Percentiles rank a stretch among this genome's conserved stretches.
These are phyloP conservation scores for Pristiophorus japonicus DNA, from an alignment of 2,113 vertebrate species.

Conservation along the genomic window DNA sequence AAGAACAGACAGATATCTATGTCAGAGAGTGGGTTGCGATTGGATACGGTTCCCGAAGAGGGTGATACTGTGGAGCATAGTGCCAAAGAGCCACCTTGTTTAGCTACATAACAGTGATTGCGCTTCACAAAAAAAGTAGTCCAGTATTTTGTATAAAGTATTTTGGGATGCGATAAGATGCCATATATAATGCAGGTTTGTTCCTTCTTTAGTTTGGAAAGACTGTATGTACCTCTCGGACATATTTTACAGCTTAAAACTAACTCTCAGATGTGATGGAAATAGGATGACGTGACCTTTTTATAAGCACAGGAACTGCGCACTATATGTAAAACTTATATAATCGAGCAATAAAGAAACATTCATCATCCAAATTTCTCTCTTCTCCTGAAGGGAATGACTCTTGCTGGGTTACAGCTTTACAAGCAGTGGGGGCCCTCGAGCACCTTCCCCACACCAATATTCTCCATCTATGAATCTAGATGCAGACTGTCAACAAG, in stretches of 20 bases:
- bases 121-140: not conserved
- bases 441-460: not conserved
- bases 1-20: not conserved
- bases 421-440: too few relatives aligned
- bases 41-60: not conserved
- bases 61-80: not conserved
- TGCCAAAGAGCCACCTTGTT: not conserved
- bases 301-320: not conserved
- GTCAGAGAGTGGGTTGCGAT: too few relatives aligned
- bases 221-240: not conserved
- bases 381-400: not conserved
- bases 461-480: not conserved
- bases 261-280: not conserved
- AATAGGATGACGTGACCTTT: not conserved
- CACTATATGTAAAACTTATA: not conserved
- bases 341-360: not conserved
- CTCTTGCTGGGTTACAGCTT: not conserved
- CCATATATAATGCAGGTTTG: not conserved
- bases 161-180: not conserved
- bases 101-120: not conserved
- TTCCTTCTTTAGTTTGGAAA: not conserved
- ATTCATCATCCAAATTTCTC: not conserved
- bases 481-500: not conserved
- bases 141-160: not conserved
- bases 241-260: not conserved